Evolutionary conservation across 2,113 vertebrate species (phyloP).

Genomic region (Epinephelus lanceolatus): DNA sequence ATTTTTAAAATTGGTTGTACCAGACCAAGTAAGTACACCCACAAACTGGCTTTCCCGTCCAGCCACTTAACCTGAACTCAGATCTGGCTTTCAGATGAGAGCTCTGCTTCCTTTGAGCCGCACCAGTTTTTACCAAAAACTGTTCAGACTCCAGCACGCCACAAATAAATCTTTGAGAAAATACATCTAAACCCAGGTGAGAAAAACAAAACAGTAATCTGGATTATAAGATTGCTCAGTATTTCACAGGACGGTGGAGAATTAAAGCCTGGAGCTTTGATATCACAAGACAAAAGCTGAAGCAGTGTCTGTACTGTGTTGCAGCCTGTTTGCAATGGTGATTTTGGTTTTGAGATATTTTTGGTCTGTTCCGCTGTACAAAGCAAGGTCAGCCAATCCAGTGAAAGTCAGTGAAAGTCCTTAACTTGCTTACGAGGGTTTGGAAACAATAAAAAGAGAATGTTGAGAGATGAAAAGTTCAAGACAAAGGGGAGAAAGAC

Average conservation of each 20-base stretch:
- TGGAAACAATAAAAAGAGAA: background rate
- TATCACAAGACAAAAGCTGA: background rate
- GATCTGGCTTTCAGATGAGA: background rate
- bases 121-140: background rate
- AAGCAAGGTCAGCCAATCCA: background rate
- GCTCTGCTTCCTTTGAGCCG: background rate
- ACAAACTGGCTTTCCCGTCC: background rate
- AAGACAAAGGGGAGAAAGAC: background rate
- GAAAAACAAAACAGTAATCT: background rate
- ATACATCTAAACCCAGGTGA: background rate
- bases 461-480: background rate
- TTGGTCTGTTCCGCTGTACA: constrained; percentile 18
- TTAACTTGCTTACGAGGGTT: background rate
- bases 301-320: background rate
- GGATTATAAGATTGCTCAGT: background rate
- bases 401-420: background rate
- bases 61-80: background rate
- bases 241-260: background rate
- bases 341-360: constrained; percentile 2
- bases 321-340: background rate
- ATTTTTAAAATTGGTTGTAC: background rate
- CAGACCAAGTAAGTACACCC: background rate
- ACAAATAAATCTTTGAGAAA: background rate
- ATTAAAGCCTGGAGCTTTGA: background rate
- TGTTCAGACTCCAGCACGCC: background rate